Evolutionary conservation across 2,888 invertebrate genomes (phyloP).

Genomic region (Serrognathus titanus): DNA sequence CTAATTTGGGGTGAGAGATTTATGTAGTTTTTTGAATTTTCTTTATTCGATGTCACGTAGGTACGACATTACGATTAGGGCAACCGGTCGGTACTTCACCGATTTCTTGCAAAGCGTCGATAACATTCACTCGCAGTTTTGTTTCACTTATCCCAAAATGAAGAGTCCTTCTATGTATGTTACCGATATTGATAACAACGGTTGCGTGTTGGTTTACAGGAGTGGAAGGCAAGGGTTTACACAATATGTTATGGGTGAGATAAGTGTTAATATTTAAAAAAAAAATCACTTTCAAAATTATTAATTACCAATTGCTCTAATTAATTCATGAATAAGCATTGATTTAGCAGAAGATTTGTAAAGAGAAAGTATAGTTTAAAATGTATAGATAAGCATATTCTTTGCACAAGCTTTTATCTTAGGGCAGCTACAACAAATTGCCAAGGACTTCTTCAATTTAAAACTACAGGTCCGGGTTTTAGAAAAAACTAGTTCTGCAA

Average conservation of each 20-base stretch:
- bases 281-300: no score
- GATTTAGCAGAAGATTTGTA: no score
- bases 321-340: no score
- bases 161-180: conserved; percentile 92
- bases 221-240: conserved; percentile 78
- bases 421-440: conserved; percentile 87
- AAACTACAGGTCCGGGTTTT: conserved; percentile 69
- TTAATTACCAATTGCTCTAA: no score
- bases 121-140: conserved; percentile 87
- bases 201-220: conserved; percentile 81
- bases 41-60: conserved; percentile 44
- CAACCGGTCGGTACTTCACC: conserved; percentile 85
- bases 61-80: conserved; percentile 82
- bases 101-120: conserved; percentile 90
- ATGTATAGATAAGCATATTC: no score
- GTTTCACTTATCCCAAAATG: conserved; percentile 91
- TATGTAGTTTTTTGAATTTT: background rate
- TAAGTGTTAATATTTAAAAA: no score
- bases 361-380: no score
- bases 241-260: conserved; percentile 78
- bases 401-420: background rate
- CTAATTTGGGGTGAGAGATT: conserved; percentile 71
- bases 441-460: conserved; percentile 75
- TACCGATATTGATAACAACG: conserved; percentile 76
- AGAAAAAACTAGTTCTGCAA: conserved; percentile 55